A percentile compares a stretch with the other conserved stretches of the same genome.
phyloP scores from a whole-genome alignment of 2,797 vertebrate species.

The Discoglossus pictus region DNA sequence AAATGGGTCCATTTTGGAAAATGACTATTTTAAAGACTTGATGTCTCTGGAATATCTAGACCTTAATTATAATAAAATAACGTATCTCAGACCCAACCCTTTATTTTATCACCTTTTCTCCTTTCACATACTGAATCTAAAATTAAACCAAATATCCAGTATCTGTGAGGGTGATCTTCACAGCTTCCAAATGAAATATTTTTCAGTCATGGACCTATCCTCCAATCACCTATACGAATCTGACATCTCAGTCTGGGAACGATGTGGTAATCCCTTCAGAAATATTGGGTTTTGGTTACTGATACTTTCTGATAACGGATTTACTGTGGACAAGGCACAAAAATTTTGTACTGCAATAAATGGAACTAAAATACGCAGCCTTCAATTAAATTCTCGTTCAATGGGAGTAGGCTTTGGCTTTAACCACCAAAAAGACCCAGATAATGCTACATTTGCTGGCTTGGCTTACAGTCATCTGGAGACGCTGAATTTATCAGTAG shows the following conservation, averaged over 20 bases:
- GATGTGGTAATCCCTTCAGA: conserved; percentile 81
- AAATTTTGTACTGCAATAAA: conserved; percentile 69
- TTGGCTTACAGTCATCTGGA: conserved; percentile 67
- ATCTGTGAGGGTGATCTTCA: conserved; percentile 78
- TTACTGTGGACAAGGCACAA: conserved; percentile 47
- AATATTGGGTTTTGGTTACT: conserved; percentile 68
- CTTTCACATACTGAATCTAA: conserved; percentile 70
- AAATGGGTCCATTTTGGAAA: conserved; percentile 68
- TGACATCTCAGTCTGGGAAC: conserved; percentile 59
- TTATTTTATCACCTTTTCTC: conserved; percentile 74
- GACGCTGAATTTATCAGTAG: conserved; percentile 72
- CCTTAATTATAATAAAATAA: conserved; percentile 71
- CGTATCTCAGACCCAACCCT: conserved; percentile 68
- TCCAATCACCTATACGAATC: conserved; percentile 51
- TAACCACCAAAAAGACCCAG: conserved; percentile 74
- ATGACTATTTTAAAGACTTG: conserved; percentile 76
- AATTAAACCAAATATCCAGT: conserved; percentile 66
- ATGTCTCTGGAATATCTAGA: conserved; percentile 70
- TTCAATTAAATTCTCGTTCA: conserved; percentile 63
- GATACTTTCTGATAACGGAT: conserved; percentile 66
- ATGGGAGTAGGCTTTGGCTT: conserved; percentile 76
- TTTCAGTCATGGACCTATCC: conserved; percentile 67
- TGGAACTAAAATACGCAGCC: conserved; percentile 70
- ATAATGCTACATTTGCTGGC: conserved; percentile 71
- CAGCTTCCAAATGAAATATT: conserved; percentile 75